phyloP scores from a whole-genome alignment of 2,797 vertebrate species.

The Hylomyscus alleni region DNA sequence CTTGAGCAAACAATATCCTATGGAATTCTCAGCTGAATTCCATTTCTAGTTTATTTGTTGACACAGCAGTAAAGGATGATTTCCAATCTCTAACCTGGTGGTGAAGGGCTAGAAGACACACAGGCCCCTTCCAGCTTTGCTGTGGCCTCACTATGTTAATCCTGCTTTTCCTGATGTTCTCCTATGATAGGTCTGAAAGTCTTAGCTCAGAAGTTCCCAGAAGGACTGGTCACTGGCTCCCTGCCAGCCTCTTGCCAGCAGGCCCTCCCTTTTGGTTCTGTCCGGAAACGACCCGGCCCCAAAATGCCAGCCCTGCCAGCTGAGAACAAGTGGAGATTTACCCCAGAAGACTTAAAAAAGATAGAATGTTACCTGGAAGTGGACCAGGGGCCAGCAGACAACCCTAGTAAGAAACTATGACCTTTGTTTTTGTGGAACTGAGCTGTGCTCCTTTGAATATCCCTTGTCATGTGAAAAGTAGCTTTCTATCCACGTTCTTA shows the following conservation, averaged over 20 bases:
- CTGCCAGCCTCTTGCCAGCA: constrained; percentile 91
- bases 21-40: constrained; percentile 46
- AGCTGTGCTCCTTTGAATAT: constrained; percentile 27
- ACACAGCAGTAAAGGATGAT: constrained; percentile 35
- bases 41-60: constrained; percentile 49
- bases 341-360: constrained; percentile 92
- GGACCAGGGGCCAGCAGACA: constrained; percentile 88
- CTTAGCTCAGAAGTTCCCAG: constrained; percentile 94
- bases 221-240: constrained; percentile 93
- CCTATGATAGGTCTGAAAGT: constrained; percentile 93
- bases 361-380: constrained; percentile 93
- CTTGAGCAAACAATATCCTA: constrained; percentile 47
- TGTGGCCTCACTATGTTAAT: fast-evolving
- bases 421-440: constrained; percentile 34
- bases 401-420: constrained; percentile 90
- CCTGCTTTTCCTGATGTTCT: constrained; percentile 39
- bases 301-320: constrained; percentile 74
- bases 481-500: constrained; percentile 22
- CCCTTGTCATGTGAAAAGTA: not conserved
- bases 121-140: not conserved
- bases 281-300: constrained; percentile 82
- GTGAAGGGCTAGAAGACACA: not conserved
- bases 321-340: constrained; percentile 94
- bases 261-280: constrained; percentile 75
- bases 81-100: not conserved